Conservation (phyloP, 2,113 vertebrate genomes). For the Elephantulus edwardii region DNA sequence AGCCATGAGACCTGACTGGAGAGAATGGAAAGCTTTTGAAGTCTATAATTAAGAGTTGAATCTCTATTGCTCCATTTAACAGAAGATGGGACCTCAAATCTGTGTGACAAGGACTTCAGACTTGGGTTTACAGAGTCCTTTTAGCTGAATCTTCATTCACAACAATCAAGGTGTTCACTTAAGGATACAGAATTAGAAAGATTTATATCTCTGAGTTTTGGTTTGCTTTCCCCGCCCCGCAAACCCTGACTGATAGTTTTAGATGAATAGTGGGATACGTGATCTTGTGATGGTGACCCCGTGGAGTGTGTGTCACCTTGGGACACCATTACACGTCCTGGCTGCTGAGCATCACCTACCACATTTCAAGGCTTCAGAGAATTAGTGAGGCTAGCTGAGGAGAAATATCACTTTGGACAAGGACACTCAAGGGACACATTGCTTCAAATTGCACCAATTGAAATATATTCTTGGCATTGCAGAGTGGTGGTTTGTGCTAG, state of each 20-base stretch:
- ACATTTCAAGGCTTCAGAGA: slow-evolving; percentile 9
- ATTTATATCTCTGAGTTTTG: not conserved
- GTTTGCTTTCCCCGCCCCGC: too few relatives aligned
- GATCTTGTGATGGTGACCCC: not conserved
- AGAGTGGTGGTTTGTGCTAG: not conserved
- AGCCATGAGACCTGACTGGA: too few relatives aligned
- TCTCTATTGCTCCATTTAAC: too few relatives aligned
- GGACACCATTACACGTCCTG: rapidly evolving
- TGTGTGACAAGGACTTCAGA: slow-evolving; percentile 1
- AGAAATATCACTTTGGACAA: slow-evolving; percentile 45
- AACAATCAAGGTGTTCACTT: not conserved
- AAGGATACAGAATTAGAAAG: not conserved
- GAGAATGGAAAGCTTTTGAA: too few relatives aligned
- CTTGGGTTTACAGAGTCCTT: not conserved
- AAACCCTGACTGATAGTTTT: too few relatives aligned
- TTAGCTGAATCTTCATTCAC: not conserved
- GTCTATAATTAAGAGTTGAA: too few relatives aligned
- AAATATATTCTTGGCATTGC: not conserved
- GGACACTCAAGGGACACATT: slow-evolving; percentile 38
- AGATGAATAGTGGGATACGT: too few relatives aligned
- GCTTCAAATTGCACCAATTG: slow-evolving; percentile 16
- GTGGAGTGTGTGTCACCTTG: rapidly evolving
- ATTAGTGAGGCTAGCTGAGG: slow-evolving; percentile 28
- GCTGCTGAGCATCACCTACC: slow-evolving; percentile 5
- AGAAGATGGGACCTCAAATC: too few relatives aligned